Evolutionary conservation across 1,140 invertebrate species (phyloP).

Genomic region (Drosophila willistoni): DNA sequence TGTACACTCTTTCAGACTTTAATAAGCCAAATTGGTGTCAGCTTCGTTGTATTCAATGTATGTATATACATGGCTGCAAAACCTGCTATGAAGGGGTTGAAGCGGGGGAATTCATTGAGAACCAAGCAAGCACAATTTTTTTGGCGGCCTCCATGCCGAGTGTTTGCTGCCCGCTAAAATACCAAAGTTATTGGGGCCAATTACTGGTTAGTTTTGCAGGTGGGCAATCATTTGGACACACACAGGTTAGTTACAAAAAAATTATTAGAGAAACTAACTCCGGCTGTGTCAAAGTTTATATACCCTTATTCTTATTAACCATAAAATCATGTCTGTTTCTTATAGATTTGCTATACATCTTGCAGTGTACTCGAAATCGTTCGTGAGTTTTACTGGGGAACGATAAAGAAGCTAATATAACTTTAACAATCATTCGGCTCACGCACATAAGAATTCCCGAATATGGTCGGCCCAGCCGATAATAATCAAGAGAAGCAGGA

Average conservation of each 20-base stretch:
- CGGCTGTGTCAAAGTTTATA: no score
- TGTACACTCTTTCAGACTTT: slow-evolving; percentile 49
- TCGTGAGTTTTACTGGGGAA: no score
- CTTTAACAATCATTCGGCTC: no score
- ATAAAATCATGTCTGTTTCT: no score
- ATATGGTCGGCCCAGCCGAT: no score
- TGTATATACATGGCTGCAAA: slow-evolving; percentile 15
- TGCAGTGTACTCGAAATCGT: no score
- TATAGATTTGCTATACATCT: no score
- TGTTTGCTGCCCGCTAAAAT: slow-evolving; percentile 52
- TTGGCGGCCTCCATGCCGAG: slow-evolving; percentile 49
- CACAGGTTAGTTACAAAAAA: not conserved
- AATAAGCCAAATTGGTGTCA: slow-evolving; percentile 65
- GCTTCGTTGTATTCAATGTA: slow-evolving; percentile 16
- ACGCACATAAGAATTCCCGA: no score
- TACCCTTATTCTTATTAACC: no score
- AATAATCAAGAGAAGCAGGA: no score
- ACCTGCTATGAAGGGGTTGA: not conserved
- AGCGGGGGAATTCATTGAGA: slow-evolving; percentile 32
- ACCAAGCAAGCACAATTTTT: slow-evolving; percentile 58
- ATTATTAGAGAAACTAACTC: not conserved
- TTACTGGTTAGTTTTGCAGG: slow-evolving; percentile 79
- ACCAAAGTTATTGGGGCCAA: slow-evolving; percentile 81
- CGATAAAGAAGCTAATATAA: no score
- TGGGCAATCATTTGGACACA: slow-evolving; percentile 67